These are phyloP conservation scores for Brachycybe producta DNA, from an alignment of 2,888 invertebrate species.

Conservation along the genomic window DNA sequence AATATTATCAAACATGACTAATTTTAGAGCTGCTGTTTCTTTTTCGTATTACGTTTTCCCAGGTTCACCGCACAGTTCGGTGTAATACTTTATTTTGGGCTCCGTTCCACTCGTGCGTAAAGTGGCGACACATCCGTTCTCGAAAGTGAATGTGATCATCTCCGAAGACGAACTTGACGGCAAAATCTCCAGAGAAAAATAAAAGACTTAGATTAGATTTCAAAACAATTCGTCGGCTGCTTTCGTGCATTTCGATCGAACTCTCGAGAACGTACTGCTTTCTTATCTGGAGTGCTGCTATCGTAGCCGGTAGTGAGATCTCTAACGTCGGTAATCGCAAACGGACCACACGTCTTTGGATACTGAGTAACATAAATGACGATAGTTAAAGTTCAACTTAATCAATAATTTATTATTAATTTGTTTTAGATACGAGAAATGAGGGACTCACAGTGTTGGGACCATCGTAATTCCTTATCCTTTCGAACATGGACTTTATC, in stretches of 20 bases:
- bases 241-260: conserved; percentile 26
- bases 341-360: conserved; percentile 36
- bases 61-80: conserved; percentile 65
- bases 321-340: conserved; percentile 51
- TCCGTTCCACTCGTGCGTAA: conserved; percentile 95
- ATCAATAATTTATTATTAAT: background rate
- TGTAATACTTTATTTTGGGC: conserved; percentile 98
- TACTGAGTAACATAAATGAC: conserved; percentile 31
- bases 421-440: background rate
- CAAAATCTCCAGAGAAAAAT: conserved; percentile 30
- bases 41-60: conserved; percentile 49
- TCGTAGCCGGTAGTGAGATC: conserved; percentile 85
- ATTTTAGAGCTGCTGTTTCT: too few relatives aligned
- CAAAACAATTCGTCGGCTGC: background rate
- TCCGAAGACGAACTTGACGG: conserved; percentile 45
- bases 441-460: conserved; percentile 43
- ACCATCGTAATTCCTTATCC: conserved; percentile 59
- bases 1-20: background rate
- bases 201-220: conserved; percentile 6
- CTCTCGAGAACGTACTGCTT: conserved; percentile 50
- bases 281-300: conserved; percentile 51
- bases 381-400: background rate
- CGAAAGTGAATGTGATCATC: conserved; percentile 91
- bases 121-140: conserved; percentile 71
- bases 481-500: conserved; percentile 62